Percentiles rank a stretch among this genome's conserved stretches.
phyloP scores from a whole-genome alignment of 2,797 vertebrate genomes.

The Pangasius djambal region DNA sequence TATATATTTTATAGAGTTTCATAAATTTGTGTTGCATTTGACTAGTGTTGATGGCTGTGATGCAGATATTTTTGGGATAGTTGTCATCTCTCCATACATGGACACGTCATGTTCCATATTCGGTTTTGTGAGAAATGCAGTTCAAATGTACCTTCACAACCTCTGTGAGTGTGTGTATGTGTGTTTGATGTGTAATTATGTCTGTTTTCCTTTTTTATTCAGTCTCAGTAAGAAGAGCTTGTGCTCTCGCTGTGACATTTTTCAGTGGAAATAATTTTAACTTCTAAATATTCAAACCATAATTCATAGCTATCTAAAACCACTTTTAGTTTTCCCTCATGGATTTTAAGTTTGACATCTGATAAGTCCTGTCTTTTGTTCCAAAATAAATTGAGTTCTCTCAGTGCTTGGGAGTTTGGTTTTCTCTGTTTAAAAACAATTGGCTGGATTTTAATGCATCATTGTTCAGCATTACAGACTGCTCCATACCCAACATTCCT shows the following conservation, averaged over 20 bases:
- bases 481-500: background rate
- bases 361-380: slow-evolving; percentile 4
- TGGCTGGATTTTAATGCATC: background rate
- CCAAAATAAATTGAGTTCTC: background rate
- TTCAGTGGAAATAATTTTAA: background rate
- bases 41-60: background rate
- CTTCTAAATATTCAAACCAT: background rate
- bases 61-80: background rate
- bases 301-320: background rate
- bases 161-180: background rate
- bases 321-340: background rate
- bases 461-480: background rate
- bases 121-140: background rate
- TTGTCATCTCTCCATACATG: background rate
- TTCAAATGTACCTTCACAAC: background rate
- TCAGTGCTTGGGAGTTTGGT: background rate
- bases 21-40: slow-evolving; percentile 35
- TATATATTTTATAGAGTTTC: slow-evolving; percentile 77
- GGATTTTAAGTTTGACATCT: background rate
- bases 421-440: background rate
- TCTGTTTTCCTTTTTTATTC: background rate
- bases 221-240: background rate
- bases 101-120: background rate
- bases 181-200: background rate
- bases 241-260: background rate